phyloP scores from a whole-genome alignment of 2,797 vertebrate species.

The Eulemur rubriventer region DNA sequence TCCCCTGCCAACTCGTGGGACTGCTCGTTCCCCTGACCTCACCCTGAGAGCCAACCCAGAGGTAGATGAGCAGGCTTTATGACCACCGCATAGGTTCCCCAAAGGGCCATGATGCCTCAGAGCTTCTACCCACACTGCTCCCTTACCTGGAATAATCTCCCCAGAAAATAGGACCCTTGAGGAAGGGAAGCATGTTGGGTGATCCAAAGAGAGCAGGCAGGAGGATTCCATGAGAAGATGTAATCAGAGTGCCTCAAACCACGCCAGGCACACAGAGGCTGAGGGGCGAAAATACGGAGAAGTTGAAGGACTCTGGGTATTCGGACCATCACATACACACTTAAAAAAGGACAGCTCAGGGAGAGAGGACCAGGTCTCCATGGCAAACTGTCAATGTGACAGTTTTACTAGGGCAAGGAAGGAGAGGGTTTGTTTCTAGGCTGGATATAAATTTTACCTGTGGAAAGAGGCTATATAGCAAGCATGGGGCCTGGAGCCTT shows the following conservation, averaged over 20 bases:
- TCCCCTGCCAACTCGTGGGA: background rate
- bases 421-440: background rate
- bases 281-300: background rate
- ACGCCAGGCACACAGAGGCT: background rate
- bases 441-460: background rate
- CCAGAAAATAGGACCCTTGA: background rate
- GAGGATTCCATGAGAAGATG: background rate
- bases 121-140: background rate
- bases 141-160: background rate
- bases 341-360: background rate
- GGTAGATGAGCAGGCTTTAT: background rate
- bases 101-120: background rate
- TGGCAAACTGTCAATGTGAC: background rate
- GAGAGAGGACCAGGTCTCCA: background rate
- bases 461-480: background rate
- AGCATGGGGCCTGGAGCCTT: background rate
- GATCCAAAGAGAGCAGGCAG: background rate
- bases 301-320: background rate
- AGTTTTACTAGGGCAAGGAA: background rate
- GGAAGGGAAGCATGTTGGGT: background rate
- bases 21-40: background rate
- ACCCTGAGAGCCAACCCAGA: background rate
- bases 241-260: background rate
- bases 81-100: background rate
- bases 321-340: background rate